Evolutionary conservation across 2,113 vertebrate species (phyloP).

Genomic region (Marcusenius ussheri): DNA sequence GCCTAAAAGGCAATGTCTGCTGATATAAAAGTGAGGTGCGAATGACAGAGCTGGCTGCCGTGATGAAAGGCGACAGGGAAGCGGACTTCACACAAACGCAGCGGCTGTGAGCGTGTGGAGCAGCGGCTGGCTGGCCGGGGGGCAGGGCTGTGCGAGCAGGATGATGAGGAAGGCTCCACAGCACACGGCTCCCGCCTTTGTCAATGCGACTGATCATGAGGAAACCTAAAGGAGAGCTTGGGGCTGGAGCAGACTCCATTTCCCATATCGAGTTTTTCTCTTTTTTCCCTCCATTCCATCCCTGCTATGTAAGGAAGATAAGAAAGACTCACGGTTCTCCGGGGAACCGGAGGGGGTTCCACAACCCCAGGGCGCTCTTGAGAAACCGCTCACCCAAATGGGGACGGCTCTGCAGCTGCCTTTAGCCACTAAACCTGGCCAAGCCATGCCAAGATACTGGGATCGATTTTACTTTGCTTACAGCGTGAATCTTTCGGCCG

Average conservation of each 20-base stretch:
- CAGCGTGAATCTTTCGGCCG: not conserved
- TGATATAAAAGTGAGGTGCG: not conserved
- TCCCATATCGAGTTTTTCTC: conserved; percentile 28
- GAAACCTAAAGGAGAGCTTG: conserved; percentile 17
- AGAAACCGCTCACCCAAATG: conserved; percentile 35
- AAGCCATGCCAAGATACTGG: not conserved
- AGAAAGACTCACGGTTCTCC: conserved; percentile 11
- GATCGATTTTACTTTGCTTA: not conserved
- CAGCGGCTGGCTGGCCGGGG: not conserved
- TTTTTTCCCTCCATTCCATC: conserved; percentile 19
- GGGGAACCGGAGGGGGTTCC: conserved; percentile 29
- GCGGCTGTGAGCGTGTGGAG: not conserved
- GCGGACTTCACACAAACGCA: no score
- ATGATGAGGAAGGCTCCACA: conserved; percentile 18
- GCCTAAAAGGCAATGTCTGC: not conserved
- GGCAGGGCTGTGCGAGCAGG: conserved; percentile 12
- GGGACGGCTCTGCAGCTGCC: conserved; percentile 45
- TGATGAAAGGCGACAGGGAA: not conserved
- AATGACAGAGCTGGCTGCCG: not conserved
- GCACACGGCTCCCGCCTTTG: conserved; percentile 23
- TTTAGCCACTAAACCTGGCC: conserved; percentile 47
- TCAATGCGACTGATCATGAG: conserved; percentile 27
- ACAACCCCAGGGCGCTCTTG: conserved; percentile 30
- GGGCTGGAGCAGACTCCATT: not conserved
- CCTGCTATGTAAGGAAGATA: conserved; percentile 39